Conservation (phyloP, 2,888 invertebrate genomes). For the Nowickia ferox region DNA sequence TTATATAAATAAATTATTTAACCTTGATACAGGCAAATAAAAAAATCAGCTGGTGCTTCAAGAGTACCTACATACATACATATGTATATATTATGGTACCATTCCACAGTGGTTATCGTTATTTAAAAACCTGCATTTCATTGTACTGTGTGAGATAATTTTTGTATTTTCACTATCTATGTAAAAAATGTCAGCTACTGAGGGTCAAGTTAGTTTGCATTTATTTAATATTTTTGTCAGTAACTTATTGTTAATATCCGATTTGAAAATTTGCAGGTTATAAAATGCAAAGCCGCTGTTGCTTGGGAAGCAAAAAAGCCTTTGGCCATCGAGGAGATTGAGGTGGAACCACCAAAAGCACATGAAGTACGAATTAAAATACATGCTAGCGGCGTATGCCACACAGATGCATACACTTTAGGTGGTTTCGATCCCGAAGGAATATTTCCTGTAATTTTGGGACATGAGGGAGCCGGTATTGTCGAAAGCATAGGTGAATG, state of each 20-base stretch:
- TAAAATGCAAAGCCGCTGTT: conserved; percentile 96
- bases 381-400: conserved; percentile 92
- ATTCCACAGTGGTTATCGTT: too few species aligned
- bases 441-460: conserved; percentile 94
- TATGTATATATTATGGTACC: too few species aligned
- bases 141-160: too few species aligned
- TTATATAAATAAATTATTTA: too few species aligned
- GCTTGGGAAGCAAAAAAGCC: conserved; percentile 98
- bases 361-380: conserved; percentile 95
- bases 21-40: too few species aligned
- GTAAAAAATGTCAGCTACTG: conserved; percentile 73
- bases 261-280: conserved; percentile 85
- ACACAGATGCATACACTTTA: conserved; percentile 96
- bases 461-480: conserved; percentile 98
- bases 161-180: not conserved
- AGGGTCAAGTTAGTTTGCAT: conserved; percentile 76
- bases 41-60: too few species aligned
- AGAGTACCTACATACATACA: too few species aligned
- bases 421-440: conserved; percentile 96
- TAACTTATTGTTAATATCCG: not conserved
- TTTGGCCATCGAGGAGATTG: conserved; percentile 93
- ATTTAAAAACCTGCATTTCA: too few species aligned
- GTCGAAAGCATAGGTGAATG: conserved; percentile 98
- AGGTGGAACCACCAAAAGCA: conserved; percentile 96
- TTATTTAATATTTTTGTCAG: not conserved